Evolutionary conservation across 2,888 invertebrate species (phyloP), one percentile per base, ranked within the genome.

Genomic region (Hoplodrina ambigua): DNA sequence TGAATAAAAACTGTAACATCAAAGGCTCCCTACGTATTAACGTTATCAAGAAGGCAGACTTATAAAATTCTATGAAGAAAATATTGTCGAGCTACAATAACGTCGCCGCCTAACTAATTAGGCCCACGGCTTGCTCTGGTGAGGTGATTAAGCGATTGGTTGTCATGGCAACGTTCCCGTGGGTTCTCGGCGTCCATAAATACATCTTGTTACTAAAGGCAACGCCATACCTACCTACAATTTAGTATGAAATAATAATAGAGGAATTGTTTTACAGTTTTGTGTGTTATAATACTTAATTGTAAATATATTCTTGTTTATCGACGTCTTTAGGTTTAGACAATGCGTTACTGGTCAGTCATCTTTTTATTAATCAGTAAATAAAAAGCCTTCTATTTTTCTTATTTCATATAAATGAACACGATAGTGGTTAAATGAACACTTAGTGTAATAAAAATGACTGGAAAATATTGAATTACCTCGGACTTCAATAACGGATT

Each of bases 141-240:
- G 33, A 33, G 20, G 17, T 46, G 46, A 69, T 58, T 53, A 19
- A 53, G 33, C 25, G 44, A 53, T 58, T 46, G 37, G 71, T 59
- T 71, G 69, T 49, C 72, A 71, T 71, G 37, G 37, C 10, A 49
- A 70, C 59, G 5, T 8, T 41, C 71, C 54, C 30, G 30, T 15
- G 41, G 30, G 25, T 54, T 20, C 4, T 46, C 20, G n/a, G 13
- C 25, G 37, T 58, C 58, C 53, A 37, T 46, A 46, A 53, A 37
- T 53, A 69, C 33, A 63, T 46, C 15, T 46, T 13, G 6, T 41
- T 46, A 17, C 46, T 46, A 46, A 46, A 15, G 46, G 17, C 17
- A 46, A 17, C 6, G 46, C 46, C 17, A 2, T 46, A 46, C 17
- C 17, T 46, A 46, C 11, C 46, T 46, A 46, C 6, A 46, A 0